Evolutionary conservation across 2,888 invertebrate genomes (phyloP).

Genomic region (Liodrosophila aerea): DNA sequence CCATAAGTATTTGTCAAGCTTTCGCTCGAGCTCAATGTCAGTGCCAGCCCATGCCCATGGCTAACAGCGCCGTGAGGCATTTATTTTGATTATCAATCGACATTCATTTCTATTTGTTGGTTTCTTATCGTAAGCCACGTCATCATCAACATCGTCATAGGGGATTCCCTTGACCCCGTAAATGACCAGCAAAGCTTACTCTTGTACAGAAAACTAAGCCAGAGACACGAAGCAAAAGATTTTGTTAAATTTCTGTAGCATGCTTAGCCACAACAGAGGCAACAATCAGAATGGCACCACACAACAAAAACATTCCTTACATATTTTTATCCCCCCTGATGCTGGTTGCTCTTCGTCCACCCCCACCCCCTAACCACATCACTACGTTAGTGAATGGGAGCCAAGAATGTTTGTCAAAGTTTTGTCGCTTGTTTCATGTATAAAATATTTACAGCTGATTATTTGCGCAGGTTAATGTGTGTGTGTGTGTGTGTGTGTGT

Average conservation of each 20-base stretch:
- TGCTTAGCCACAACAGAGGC: conserved; percentile 38
- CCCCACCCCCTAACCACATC: no score
- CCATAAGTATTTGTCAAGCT: conserved; percentile 41
- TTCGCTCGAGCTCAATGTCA: conserved; percentile 16
- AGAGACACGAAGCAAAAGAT: conserved; percentile 10
- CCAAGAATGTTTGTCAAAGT: conserved; percentile 40
- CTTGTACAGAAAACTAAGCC: conserved; percentile 44
- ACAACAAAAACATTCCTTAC: conserved; percentile 40
- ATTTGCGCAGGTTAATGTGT: conserved; percentile 55
- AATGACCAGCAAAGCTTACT: conserved; percentile 57
- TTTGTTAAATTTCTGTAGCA: conserved; percentile 39
- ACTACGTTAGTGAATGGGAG: no score
- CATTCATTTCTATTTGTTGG: conserved; percentile 81
- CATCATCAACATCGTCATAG: conserved; percentile 13
- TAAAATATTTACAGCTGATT: conserved; percentile 72
- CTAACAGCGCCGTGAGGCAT: conserved; percentile 59
- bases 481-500: conserved; percentile 12
- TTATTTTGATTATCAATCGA: conserved; percentile 82
- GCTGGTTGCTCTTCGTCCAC: neutral
- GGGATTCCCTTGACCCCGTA: conserved; percentile 31
- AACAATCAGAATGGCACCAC: conserved; percentile 13
- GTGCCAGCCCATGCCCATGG: no score
- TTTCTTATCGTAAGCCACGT: conserved; percentile 71
- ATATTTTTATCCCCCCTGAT: conserved; percentile 15
- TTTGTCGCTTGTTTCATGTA: conserved; percentile 52